Percentiles rank a stretch among this genome's conserved stretches.
phyloP scores from a whole-genome alignment of 2,797 vertebrate genomes.

The Adelosebastes latens region DNA sequence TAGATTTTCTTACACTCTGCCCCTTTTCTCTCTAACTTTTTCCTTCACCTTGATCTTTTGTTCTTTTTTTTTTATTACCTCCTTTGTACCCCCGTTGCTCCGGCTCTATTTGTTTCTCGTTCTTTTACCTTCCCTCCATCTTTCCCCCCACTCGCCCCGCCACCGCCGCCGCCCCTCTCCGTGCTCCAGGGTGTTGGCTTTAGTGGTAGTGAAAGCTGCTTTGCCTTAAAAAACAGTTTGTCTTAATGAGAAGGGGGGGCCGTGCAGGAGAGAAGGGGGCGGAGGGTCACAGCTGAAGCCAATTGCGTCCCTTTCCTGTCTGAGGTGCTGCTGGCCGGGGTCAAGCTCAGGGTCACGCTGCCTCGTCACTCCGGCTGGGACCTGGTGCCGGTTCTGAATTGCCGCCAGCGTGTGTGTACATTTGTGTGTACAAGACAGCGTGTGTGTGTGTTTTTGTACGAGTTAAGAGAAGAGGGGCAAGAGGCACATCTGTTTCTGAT shows the following conservation, averaged over 20 bases:
- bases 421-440: slow-evolving; percentile 48
- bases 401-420: slow-evolving; percentile 50
- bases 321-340: slow-evolving; percentile 78
- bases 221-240: slow-evolving; percentile 82
- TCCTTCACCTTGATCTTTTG: slow-evolving; percentile 72
- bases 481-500: slow-evolving; percentile 87
- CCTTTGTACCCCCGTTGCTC: slow-evolving; percentile 56
- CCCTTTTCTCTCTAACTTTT: slow-evolving; percentile 59
- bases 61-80: slow-evolving; percentile 56
- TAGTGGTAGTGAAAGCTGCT: slow-evolving; percentile 82
- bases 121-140: slow-evolving; percentile 66
- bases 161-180: slow-evolving; percentile 49
- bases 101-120: slow-evolving; percentile 62
- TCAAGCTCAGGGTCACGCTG: slow-evolving; percentile 79
- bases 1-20: slow-evolving; percentile 73
- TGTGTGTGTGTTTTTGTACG: slow-evolving; percentile 65
- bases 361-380: slow-evolving; percentile 72
- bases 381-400: slow-evolving; percentile 74
- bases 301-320: slow-evolving; percentile 85
- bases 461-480: slow-evolving; percentile 72
- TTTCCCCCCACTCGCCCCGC: slow-evolving; percentile 14
- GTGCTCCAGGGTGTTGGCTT: slow-evolving; percentile 78
- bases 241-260: slow-evolving; percentile 73
- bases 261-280: slow-evolving; percentile 40
- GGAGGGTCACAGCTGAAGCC: slow-evolving; percentile 85